Evolutionary conservation across 2,797 vertebrate species (phyloP), one percentile per base, ranked within the genome.

Genomic region (Percopsis omiscomaycus): DNA sequence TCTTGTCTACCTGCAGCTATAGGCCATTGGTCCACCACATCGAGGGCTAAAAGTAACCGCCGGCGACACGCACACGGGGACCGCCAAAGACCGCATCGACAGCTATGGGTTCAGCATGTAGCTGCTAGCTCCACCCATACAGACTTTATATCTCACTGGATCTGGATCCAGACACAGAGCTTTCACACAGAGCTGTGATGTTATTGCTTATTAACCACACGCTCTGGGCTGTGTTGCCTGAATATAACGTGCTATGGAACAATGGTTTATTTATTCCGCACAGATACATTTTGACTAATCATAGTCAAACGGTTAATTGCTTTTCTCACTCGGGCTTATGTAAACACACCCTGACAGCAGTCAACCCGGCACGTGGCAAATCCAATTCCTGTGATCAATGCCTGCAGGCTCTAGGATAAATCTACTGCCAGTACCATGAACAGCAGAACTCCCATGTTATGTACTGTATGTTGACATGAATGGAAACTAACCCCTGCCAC

Each of bases 1-100:
- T 47, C 8, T 79, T 65, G 61, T 29, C 55, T 54, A 51, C 84
- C 81, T 68, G 8, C 51, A 82, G 86, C 54, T 78, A 49, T 85
- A 77, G 84, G 79, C 79, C 75, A 74, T 29, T 51, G 53, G 55
- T 15, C 58, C 16, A 49, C 63, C 73, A 49, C 64, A 73, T 77
- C 73, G 61, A 52, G 29, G 51, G n/a, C 49, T n/a, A 30, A 73
- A 15, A 8, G 44, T 53, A 59, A 57, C 16, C 55, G 32, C 62
- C 72, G 66, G 62, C n/a, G 68, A 73, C 55, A 54, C 50, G 49
- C 47, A 59, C 55, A 55, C 51, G 6, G 5, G n/a, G 72, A 1
- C 45, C 59, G 59, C 52, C 55, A n/a, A 12, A 52, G 60, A 61
- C 16, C 8, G 22, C 14, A 64, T 8, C 28, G 47, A 32, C 45